Conservation (phyloP, 2,797 vertebrate species). For the Rhabdophis nuchalis region DNA sequence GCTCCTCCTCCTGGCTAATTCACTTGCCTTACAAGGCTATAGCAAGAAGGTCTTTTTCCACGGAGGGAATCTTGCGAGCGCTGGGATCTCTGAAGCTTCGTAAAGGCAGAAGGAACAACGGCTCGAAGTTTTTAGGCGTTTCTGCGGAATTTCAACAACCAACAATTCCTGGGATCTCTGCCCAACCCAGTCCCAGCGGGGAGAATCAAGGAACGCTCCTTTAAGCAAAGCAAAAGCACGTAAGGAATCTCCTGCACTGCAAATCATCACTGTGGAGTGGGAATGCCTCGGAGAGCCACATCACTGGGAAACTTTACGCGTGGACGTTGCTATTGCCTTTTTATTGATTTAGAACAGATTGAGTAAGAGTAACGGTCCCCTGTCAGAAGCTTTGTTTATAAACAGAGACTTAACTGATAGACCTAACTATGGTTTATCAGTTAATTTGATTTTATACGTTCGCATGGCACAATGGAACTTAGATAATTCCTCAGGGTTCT, state of each 20-base stretch:
- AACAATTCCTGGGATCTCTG: neutral
- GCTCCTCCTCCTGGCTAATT: conserved; percentile 48
- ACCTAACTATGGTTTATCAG: neutral
- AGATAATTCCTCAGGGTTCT: neutral
- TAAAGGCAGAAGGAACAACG: neutral
- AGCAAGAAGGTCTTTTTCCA: conserved; percentile 32
- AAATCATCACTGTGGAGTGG: neutral
- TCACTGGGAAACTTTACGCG: neutral
- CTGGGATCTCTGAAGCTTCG: neutral
- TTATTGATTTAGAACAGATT: neutral
- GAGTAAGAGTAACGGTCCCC: neutral
- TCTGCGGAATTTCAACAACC: neutral
- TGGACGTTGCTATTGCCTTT: neutral
- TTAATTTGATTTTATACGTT: neutral
- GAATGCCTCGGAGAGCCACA: neutral
- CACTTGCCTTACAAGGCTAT: conserved; percentile 68
- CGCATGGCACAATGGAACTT: neutral
- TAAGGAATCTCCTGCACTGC: neutral
- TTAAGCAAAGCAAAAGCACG: neutral
- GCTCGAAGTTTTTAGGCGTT: neutral
- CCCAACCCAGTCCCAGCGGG: neutral
- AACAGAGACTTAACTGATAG: neutral
- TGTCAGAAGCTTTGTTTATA: neutral
- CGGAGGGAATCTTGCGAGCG: conserved; percentile 5
- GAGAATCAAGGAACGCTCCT: neutral